Evolutionary conservation across 2,797 vertebrate species (phyloP).

Genomic region (Anguilla pacifica): DNA sequence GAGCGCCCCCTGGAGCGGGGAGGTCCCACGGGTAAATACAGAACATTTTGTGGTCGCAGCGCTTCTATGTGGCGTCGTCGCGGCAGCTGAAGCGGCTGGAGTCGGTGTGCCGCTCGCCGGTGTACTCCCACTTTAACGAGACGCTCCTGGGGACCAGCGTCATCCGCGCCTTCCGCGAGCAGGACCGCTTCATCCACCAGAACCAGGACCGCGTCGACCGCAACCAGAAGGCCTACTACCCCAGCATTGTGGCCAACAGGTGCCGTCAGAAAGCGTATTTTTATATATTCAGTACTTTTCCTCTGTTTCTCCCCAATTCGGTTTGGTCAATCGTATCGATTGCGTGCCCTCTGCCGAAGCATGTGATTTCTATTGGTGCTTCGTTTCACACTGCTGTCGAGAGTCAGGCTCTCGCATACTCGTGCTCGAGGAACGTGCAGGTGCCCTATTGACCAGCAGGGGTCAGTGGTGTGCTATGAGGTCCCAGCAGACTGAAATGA

Average conservation of each 20-base stretch:
- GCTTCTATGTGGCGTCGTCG: constrained; percentile 92
- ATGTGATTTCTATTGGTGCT: background rate
- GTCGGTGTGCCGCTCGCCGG: constrained; percentile 90
- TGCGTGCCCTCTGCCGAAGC: background rate
- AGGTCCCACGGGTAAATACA: no score
- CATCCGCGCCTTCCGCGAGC: constrained; percentile 89
- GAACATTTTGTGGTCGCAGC: constrained; percentile 62
- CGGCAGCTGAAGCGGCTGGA: constrained; percentile 93
- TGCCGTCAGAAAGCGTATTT: constrained; percentile 45
- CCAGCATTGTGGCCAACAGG: constrained; percentile 94
- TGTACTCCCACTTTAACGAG: constrained; percentile 94
- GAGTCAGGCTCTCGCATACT: no score
- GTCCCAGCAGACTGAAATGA: no score
- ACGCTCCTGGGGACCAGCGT: constrained; percentile 89
- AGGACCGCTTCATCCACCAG: constrained; percentile 84
- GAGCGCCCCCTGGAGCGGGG: background rate
- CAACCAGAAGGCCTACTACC: constrained; percentile 94
- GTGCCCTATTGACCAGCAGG: background rate
- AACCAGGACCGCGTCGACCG: constrained; percentile 87
- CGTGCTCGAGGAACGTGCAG: background rate
- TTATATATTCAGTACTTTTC: background rate
- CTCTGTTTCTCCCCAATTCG: background rate
- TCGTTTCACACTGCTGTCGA: no score
- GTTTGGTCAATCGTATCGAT: background rate
- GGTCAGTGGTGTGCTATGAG: background rate